Percentiles rank a stretch among this genome's conserved stretches.
These are phyloP conservation scores for Lutjanus argentimaculatus DNA, from an alignment of 2,797 vertebrate species.

Conservation along the genomic window DNA sequence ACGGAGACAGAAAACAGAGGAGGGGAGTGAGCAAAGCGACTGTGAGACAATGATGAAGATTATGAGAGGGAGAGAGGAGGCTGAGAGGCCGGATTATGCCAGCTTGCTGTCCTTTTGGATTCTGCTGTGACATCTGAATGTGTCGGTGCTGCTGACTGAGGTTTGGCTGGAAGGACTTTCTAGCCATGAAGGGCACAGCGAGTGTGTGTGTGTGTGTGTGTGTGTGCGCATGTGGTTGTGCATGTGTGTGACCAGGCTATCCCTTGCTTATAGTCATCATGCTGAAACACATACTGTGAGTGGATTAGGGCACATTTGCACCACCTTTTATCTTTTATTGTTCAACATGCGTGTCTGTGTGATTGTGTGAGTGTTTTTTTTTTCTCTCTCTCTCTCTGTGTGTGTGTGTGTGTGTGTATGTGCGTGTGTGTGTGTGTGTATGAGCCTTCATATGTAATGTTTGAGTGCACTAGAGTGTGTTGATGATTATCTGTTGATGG, in stretches of 20 bases:
- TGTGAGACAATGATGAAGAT: slow-evolving; percentile 28
- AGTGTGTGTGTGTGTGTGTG: slow-evolving; percentile 30
- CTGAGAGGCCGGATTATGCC: slow-evolving; percentile 45
- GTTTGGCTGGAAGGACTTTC: slow-evolving; percentile 56
- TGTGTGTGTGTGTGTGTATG: not conserved
- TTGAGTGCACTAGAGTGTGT: slow-evolving; percentile 39
- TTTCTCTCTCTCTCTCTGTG: slow-evolving; percentile 23
- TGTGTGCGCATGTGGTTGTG: slow-evolving; percentile 23
- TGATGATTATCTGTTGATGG: slow-evolving; percentile 38
- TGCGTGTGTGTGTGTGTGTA: slow-evolving; percentile 21
- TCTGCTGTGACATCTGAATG: slow-evolving; percentile 61
- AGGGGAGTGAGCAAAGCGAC: slow-evolving; percentile 17
- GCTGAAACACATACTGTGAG: slow-evolving; percentile 35
- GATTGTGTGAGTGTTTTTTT: not conserved
- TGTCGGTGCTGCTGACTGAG: slow-evolving; percentile 66
- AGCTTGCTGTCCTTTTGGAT: slow-evolving; percentile 54
- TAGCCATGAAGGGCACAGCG: slow-evolving; percentile 57
- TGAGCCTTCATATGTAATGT: slow-evolving; percentile 14
- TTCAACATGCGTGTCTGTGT: not conserved
- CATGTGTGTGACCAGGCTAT: slow-evolving; percentile 17
- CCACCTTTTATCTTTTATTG: slow-evolving; percentile 25
- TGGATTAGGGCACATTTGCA: slow-evolving; percentile 41
- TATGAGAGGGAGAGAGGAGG: slow-evolving; percentile 11
- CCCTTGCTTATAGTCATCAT: slow-evolving; percentile 39
- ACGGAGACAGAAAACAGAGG: slow-evolving; percentile 9